Evolutionary conservation across 1,140 invertebrate genomes (phyloP).

Genomic region (Pararge aegeria): DNA sequence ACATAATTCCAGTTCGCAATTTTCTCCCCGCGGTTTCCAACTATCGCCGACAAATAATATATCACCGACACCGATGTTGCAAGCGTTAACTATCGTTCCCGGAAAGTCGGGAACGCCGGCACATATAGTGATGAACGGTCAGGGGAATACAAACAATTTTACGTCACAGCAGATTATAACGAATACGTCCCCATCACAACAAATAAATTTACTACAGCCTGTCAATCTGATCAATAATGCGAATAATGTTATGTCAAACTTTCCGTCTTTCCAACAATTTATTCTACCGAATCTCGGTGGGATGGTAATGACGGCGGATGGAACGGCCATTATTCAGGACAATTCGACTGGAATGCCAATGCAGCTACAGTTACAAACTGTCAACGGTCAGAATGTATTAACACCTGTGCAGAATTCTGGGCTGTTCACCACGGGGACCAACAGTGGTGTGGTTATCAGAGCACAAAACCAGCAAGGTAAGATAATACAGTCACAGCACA

Average conservation of each 20-base stretch:
- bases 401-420: constrained; percentile 87
- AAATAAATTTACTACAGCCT: constrained; percentile 89
- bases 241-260: constrained; percentile 86
- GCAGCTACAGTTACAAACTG: constrained; percentile 89
- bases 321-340: constrained; percentile 84
- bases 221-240: constrained; percentile 88
- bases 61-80: constrained; percentile 83
- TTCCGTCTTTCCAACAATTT: constrained; percentile 90
- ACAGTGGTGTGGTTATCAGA: constrained; percentile 88
- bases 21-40: constrained; percentile 84
- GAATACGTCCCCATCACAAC: constrained; percentile 86
- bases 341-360: constrained; percentile 84
- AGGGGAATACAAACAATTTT: constrained; percentile 82
- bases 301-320: constrained; percentile 87
- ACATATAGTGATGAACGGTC: constrained; percentile 87
- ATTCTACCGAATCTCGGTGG: constrained; percentile 89
- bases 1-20: constrained; percentile 81
- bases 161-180: constrained; percentile 85
- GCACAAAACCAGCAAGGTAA: constrained; percentile 87
- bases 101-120: constrained; percentile 86
- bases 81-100: constrained; percentile 87
- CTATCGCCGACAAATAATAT: constrained; percentile 82
- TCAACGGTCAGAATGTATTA: constrained; percentile 88
- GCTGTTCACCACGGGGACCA: constrained; percentile 84
- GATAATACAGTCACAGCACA: constrained; percentile 85